Evolutionary conservation across 2,888 invertebrate species (phyloP).

Genomic region (Caenorhabditis uteleia): DNA sequence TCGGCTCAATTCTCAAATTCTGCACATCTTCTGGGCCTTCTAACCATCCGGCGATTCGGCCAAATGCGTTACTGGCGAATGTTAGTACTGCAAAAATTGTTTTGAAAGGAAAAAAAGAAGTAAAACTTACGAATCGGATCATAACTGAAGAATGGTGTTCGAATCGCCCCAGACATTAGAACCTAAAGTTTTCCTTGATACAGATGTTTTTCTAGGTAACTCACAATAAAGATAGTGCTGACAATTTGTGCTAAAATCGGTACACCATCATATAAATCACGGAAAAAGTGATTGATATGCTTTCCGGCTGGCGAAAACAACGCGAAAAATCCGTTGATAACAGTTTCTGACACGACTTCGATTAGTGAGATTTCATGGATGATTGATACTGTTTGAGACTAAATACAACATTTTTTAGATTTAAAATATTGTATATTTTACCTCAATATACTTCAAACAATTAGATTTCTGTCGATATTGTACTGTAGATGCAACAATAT

Average conservation of each 20-base stretch:
- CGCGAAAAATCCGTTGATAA: conserved; percentile 27
- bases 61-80: conserved; percentile 22
- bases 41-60: conserved; percentile 23
- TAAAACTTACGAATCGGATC: conserved; percentile 25
- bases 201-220: not conserved
- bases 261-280: conserved; percentile 30
- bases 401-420: not conserved
- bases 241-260: conserved; percentile 39
- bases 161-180: conserved; percentile 23
- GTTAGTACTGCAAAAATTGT: conserved; percentile 14
- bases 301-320: conserved; percentile 21
- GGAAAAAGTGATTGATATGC: conserved; percentile 32
- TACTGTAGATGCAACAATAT: conserved; percentile 20
- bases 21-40: conserved; percentile 16
- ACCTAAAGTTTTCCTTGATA: conserved; percentile 2
- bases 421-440: conserved; percentile 1
- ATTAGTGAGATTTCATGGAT: conserved; percentile 34
- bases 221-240: conserved; percentile 26
- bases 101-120: not conserved
- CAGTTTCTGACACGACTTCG: conserved; percentile 32
- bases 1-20: too few species aligned
- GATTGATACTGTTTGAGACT: conserved; percentile 36
- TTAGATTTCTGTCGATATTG: conserved; percentile 27
- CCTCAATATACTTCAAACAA: conserved; percentile 34
- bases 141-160: conserved; percentile 33